Base-by-base conservation (phyloP, 2,113 vertebrate species). In the Balaeniceps rex region DNA sequence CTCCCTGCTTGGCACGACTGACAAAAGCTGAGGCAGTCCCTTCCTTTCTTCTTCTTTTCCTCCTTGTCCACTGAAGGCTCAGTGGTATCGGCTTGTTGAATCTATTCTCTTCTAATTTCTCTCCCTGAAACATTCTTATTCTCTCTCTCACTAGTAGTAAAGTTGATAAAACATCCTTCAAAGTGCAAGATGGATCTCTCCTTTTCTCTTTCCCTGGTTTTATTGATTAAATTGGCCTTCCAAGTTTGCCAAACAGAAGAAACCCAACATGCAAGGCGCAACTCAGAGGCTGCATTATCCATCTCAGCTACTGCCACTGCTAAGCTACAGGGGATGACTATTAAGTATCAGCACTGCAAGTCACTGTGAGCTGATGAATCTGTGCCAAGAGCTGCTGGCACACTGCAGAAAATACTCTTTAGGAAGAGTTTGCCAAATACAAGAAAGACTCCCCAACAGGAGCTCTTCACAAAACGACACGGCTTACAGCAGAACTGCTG, bases 331-430 rank as follows among this genome's bases (percentile, higher is more conserved):
- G 87, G 69, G 26, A 85, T 94, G 96, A 97, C 97, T 96, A 81
- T 94, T 96, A 98, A 98, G 91, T 94, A 96, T 83, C 78, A 7
- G 11, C 87, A n/a, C 91, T 97, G 96, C 96, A 97, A 96, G 96
- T 97, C 93, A 96, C 82, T 78, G 55, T 64, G 83, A 96, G 86
- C 76, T 31, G 76, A 58, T 25, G 11, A 75, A 44, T 52, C 88
- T 33, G 55, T 92, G 96, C 97, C 97, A 97, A 87, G 81, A 96
- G 57, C 71, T 93, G 68, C 93, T 94, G 74, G 68, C 86, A 93
- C 58, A 24, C 69, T 74, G 65, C 90, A 94, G 87, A 93, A 89
- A 91, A 94, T 23, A 63, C 90, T 97, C 86, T 85, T 91, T 36
- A 79, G 70, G 85, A 94, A 88, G 86, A 86, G 65, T 95, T 91